A percentile compares a stretch with the other conserved stretches of the same genome.
Evolutionary conservation across 2,113 vertebrate species (phyloP).

Genomic region (Balaenoptera acutorostrata): DNA sequence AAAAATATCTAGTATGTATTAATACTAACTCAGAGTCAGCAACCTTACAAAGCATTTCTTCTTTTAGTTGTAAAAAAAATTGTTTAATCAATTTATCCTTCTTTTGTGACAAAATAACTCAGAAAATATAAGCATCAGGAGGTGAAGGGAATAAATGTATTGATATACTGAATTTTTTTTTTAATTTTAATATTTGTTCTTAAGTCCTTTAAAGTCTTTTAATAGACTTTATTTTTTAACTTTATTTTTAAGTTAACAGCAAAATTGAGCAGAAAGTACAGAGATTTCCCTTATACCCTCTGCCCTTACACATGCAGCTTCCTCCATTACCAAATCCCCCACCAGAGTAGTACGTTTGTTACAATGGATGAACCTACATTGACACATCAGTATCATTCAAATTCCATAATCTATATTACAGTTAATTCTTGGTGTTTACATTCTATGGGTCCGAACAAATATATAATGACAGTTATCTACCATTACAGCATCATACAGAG

Average conservation of each 20-base stretch:
- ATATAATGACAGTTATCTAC: neutral
- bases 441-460: neutral
- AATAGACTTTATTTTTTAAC: neutral
- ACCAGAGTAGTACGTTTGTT: neutral
- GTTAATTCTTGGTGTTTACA: neutral
- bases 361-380: neutral
- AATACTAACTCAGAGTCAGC: neutral
- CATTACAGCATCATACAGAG: neutral
- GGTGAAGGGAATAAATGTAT: neutral
- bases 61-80: neutral
- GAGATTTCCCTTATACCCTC: neutral
- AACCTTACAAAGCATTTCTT: neutral
- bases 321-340: neutral
- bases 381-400: neutral
- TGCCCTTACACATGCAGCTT: neutral
- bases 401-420: neutral
- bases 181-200: neutral
- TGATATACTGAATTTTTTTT: neutral
- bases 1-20: neutral
- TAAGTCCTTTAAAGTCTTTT: neutral
- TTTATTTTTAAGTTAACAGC: neutral
- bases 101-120: neutral
- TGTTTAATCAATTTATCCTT: neutral
- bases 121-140: neutral
- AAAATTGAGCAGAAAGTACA: neutral